Conservation (phyloP, 1,140 invertebrate species). For the Drosophila subobscura region DNA sequence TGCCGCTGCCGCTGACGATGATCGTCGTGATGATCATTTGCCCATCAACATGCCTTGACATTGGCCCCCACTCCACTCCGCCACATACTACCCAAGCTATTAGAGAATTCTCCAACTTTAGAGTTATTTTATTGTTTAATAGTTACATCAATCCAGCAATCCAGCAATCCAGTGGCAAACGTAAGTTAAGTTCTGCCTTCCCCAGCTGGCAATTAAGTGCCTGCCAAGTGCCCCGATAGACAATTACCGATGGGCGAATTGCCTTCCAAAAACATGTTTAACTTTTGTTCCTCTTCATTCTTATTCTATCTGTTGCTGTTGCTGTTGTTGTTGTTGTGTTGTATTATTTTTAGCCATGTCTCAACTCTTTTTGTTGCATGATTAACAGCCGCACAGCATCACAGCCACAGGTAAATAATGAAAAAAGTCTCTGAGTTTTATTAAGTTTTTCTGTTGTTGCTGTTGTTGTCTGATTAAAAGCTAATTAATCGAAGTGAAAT, state of each 20-base stretch:
- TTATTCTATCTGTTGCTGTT: constrained; percentile 11
- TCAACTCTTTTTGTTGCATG: constrained; percentile 53
- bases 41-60: constrained; percentile 49
- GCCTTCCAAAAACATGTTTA: constrained; percentile 48
- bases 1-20: constrained; percentile 44
- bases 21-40: constrained; percentile 14
- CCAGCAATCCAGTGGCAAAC: constrained; percentile 8
- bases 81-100: neutral
- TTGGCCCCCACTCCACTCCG: constrained; percentile 22
- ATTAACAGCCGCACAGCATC: constrained; percentile 36
- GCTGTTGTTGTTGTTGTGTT: constrained; percentile 23
- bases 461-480: too few species aligned
- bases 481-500: too few species aligned
- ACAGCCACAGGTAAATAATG: too few species aligned
- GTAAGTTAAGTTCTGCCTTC: constrained; percentile 9
- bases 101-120: constrained; percentile 20
- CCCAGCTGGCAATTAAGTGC: constrained; percentile 64
- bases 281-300: constrained; percentile 32
- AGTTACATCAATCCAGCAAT: constrained; percentile 50
- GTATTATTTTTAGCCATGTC: constrained; percentile 68
- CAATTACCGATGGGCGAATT: constrained; percentile 50
- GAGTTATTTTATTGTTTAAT: constrained; percentile 48
- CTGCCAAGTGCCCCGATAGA: constrained; percentile 70
- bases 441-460: too few species aligned
- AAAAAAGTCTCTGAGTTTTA: too few species aligned